Evolutionary conservation across 2,797 vertebrate genomes (phyloP).

Genomic region (Pygocentrus nattereri): DNA sequence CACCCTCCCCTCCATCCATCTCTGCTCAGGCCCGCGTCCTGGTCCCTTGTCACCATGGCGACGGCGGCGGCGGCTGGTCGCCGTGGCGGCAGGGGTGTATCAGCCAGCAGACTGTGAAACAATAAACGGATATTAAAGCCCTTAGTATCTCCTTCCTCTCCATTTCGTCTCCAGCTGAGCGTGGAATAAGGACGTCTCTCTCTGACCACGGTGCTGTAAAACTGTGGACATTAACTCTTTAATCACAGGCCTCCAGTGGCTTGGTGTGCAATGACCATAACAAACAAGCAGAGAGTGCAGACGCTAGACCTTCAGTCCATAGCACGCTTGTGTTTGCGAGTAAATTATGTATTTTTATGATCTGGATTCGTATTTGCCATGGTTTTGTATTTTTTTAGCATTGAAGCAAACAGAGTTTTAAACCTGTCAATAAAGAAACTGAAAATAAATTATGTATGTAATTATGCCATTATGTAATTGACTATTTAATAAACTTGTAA

Average conservation of each 20-base stretch:
- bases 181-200: background rate
- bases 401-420: no score
- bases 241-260: background rate
- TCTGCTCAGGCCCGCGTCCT: background rate
- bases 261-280: no score
- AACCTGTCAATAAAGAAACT: no score
- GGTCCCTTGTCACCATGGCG: background rate
- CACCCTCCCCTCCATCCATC: background rate
- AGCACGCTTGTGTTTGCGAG: no score
- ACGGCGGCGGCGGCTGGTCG: background rate
- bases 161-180: background rate
- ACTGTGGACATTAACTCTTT: background rate
- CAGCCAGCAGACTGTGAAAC: background rate
- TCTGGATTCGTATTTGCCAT: no score
- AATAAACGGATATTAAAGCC: conserved; percentile 5
- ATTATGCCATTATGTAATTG: no score
- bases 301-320: no score
- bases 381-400: no score
- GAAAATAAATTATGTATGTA: no score
- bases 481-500: no score
- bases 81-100: background rate
- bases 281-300: no score
- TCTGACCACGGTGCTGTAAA: background rate
- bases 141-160: background rate
- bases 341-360: no score